Percentiles rank a stretch among this genome's conserved stretches.
These are phyloP conservation scores for Mayetiola destructor DNA, from an alignment of 2,888 invertebrate genomes.

Conservation along the genomic window DNA sequence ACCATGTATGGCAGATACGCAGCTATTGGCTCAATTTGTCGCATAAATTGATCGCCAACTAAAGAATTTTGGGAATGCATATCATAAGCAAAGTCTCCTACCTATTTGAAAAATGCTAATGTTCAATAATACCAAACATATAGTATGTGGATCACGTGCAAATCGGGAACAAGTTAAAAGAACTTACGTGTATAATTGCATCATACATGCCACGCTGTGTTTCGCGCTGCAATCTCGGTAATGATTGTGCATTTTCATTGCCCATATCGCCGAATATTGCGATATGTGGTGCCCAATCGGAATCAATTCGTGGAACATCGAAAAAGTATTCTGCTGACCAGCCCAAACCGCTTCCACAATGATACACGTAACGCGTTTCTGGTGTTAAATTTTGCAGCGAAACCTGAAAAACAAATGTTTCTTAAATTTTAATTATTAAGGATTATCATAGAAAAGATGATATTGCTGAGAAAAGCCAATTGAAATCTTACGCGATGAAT, in stretches of 20 bases:
- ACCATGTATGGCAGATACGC: constrained; percentile 83
- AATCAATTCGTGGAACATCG: constrained; percentile 49
- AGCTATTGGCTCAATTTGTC: constrained; percentile 77
- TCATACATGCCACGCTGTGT: constrained; percentile 61
- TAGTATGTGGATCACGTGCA: too few species aligned
- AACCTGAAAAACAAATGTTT: constrained; percentile 23
- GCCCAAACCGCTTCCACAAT: constrained; percentile 61
- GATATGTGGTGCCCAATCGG: constrained; percentile 61
- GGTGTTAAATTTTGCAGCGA: constrained; percentile 44
- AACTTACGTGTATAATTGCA: constrained; percentile 75
- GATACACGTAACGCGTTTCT: constrained; percentile 57
- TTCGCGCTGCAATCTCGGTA: constrained; percentile 72
- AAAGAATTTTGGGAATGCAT: constrained; percentile 67
- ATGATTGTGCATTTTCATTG: constrained; percentile 71
- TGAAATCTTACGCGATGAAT: constrained; percentile 52
- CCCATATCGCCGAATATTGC: constrained; percentile 93
- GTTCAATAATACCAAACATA: too few species aligned
- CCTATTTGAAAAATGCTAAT: too few species aligned
- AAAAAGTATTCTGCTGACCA: constrained; percentile 75
- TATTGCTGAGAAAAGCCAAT: not conserved
- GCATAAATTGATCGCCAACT: constrained; percentile 87
- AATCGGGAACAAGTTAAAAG: too few species aligned
- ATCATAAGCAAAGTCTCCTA: constrained; percentile 91
- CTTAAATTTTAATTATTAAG: not conserved
- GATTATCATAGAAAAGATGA: not conserved